Evolutionary conservation across 2,113 vertebrate genomes (phyloP).

Genomic region (Cromileptes altivelis): DNA sequence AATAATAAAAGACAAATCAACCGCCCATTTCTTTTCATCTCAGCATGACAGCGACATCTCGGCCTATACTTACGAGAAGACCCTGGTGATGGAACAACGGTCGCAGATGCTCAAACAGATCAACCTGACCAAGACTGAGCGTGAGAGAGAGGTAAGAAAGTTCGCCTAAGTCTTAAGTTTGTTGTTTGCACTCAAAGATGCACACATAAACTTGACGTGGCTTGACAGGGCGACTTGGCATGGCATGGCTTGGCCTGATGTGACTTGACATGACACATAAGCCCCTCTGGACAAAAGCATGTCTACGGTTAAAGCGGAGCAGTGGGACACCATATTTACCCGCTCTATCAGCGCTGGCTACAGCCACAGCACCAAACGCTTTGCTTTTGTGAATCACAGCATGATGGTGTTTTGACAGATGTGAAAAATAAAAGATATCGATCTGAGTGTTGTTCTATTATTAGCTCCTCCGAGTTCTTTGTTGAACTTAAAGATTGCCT

Average conservation of each 20-base stretch:
- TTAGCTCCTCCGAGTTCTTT: neutral
- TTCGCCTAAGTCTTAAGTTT: conserved; percentile 28
- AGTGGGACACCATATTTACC: conserved; percentile 53
- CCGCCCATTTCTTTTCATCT: neutral
- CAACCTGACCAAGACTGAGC: conserved; percentile 97
- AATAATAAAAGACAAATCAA: neutral
- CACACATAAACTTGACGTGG: conserved; percentile 36
- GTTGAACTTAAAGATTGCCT: conserved; percentile 1
- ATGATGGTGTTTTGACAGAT: conserved; percentile 27
- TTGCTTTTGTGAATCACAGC: conserved; percentile 31
- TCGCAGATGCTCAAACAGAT: conserved; percentile 99
- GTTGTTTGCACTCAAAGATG: neutral
- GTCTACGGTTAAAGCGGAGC: conserved; percentile 43
- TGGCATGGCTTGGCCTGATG: conserved; percentile 26
- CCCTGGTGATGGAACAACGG: conserved; percentile 97
- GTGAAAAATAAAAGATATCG: conserved; percentile 18
- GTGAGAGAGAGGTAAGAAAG: conserved; percentile 92
- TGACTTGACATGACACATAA: conserved; percentile 54
- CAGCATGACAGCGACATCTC: conserved; percentile 99
- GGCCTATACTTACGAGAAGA: conserved; percentile 99
- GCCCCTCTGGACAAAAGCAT: conserved; percentile 56
- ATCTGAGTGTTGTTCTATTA: conserved; percentile 24
- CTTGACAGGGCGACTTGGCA: conserved; percentile 48
- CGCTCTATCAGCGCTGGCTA: conserved; percentile 35
- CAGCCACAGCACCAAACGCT: conserved; percentile 1